Percentiles rank a stretch among this genome's conserved stretches.
These are phyloP conservation scores for Zele albiditarsus DNA, from an alignment of 2,888 invertebrate genomes.

Conservation along the genomic window DNA sequence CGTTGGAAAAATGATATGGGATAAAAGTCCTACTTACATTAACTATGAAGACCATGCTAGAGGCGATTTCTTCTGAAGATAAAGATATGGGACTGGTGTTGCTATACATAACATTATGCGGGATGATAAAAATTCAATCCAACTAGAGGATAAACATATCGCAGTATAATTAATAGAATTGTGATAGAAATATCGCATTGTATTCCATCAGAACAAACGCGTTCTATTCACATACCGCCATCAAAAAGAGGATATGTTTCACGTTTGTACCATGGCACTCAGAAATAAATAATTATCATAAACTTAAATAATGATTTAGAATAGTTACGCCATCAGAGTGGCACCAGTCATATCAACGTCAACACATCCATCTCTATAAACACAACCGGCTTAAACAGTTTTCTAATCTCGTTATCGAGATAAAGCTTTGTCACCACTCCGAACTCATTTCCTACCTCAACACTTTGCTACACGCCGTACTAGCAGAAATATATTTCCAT, in stretches of 20 bases:
- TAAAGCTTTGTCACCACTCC: background rate
- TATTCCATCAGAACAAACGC: background rate
- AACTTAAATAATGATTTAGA: background rate
- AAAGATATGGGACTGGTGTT: background rate
- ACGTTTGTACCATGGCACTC: background rate
- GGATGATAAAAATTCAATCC: background rate
- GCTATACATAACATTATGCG: background rate
- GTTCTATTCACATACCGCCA: background rate
- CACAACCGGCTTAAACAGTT: background rate
- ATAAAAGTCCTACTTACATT: conserved; percentile 8
- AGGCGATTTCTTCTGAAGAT: background rate
- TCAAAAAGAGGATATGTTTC: no score
- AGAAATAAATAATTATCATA: background rate
- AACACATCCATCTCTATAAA: background rate
- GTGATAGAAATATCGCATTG: background rate
- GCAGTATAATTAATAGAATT: background rate
- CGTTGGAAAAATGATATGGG: conserved; percentile 19
- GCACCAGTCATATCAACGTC: conserved; percentile 1
- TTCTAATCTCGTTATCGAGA: conserved; percentile 14
- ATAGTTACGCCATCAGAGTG: background rate
- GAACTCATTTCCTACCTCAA: background rate
- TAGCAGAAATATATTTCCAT: background rate
- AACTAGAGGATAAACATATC: background rate
- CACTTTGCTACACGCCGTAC: background rate
- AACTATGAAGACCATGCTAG: conserved; percentile 4